Conservation (phyloP, 2,888 invertebrate genomes). For the Pollenia labialis region DNA sequence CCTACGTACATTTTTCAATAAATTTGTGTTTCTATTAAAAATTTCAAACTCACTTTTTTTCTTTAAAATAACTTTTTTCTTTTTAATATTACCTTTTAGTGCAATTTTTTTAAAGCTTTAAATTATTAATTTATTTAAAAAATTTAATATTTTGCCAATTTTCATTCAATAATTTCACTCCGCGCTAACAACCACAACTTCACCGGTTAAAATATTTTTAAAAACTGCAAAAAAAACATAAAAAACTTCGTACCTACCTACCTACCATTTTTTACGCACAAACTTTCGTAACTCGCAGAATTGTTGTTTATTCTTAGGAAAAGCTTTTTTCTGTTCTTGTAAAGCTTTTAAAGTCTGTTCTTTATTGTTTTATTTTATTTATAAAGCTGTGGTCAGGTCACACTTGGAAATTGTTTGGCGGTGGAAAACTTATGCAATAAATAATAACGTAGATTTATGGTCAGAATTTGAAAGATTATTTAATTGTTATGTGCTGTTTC, state of each 20-base stretch:
- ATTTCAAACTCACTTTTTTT: conserved; percentile 3
- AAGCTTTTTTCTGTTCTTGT: conserved; percentile 43
- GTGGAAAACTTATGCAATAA: no score
- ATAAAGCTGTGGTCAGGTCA: no score
- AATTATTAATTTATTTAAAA: not conserved
- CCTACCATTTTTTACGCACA: not conserved
- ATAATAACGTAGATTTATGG: no score
- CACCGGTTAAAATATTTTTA: conserved; percentile 67
- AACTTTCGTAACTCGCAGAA: not conserved
- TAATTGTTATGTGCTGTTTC: no score
- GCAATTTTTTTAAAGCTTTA: conserved; percentile 5
- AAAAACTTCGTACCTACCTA: conserved; percentile 35
- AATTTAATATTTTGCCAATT: not conserved
- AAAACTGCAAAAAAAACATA: conserved; percentile 60
- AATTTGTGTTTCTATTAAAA: no score
- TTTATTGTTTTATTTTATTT: not conserved
- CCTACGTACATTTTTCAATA: no score
- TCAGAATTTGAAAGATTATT: no score
- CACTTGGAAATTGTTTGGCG: no score
- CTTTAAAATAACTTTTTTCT: not conserved
- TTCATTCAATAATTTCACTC: not conserved
- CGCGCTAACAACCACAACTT: conserved; percentile 56
- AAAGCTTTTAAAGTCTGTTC: conserved; percentile 35
- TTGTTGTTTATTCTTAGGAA: conserved; percentile 46
- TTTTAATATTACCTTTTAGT: not conserved